A percentile compares a stretch with the other conserved stretches of the same genome.
Conservation (phyloP, 2,113 vertebrate genomes). For the Bos taurus region DNA sequence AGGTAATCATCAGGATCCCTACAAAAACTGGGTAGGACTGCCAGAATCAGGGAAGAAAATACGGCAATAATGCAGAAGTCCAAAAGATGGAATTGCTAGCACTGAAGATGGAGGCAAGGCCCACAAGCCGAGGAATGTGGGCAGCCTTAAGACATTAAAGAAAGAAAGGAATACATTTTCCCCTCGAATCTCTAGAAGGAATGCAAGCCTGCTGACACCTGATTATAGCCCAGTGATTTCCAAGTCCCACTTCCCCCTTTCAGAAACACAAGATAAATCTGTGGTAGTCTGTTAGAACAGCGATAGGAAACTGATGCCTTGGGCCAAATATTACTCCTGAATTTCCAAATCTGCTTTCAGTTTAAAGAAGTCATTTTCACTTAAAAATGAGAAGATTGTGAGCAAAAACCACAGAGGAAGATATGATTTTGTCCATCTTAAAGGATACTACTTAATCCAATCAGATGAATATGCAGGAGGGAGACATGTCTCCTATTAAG, state of each 20-base stretch:
- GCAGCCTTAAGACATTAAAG: not conserved
- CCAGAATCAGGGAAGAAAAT: not conserved
- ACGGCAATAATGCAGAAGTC: not conserved
- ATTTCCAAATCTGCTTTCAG: not conserved
- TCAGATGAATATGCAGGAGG: not conserved
- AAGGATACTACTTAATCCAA: not conserved
- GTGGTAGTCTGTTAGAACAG: not conserved
- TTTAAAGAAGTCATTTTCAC: not conserved
- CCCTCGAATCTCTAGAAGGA: not conserved
- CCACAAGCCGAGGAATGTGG: not conserved
- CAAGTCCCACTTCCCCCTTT: not conserved
- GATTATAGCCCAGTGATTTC: not conserved
- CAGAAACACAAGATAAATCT: not conserved
- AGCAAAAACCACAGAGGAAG: not conserved
- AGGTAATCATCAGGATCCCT: not conserved
- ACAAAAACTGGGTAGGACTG: not conserved
- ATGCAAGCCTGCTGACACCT: accelerated
- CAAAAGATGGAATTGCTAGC: not conserved
- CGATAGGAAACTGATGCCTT: not conserved
- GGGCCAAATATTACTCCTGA: not conserved
- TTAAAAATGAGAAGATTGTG: not conserved
- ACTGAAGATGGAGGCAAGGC: not conserved
- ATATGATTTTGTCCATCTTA: not conserved
- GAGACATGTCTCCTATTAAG: not conserved
- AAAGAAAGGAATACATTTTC: not conserved